Conservation (phyloP, 2,113 vertebrate species). For the Laticauda laticaudata region DNA sequence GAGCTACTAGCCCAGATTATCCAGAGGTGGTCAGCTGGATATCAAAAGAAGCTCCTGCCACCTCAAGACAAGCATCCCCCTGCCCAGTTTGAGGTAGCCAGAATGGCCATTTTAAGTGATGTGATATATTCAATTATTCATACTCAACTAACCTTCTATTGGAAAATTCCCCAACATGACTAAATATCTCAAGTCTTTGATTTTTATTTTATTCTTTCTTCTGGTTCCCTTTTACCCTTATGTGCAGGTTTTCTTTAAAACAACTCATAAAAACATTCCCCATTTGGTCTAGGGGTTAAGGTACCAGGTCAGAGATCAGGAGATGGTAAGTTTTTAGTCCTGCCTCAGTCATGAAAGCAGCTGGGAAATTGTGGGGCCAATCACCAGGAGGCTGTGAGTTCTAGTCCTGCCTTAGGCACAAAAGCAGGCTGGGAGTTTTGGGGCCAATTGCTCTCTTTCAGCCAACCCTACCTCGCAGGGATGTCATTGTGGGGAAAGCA, state of each 20-base stretch:
- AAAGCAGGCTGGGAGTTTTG: background rate
- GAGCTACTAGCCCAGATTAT: background rate
- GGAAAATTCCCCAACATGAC: background rate
- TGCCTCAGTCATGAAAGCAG: background rate
- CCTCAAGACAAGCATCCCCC: background rate
- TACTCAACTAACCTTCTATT: background rate
- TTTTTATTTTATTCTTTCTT: background rate
- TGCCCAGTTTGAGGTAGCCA: background rate
- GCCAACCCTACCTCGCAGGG: background rate
- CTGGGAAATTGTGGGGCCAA: too few relatives aligned
- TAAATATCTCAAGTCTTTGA: background rate
- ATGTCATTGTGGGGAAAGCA: background rate
- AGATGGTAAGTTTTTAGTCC: background rate
- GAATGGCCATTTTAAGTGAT: background rate
- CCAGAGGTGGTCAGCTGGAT: background rate
- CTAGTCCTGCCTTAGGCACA: background rate
- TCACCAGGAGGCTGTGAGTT: background rate
- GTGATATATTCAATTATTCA: background rate
- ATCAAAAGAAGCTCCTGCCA: background rate
- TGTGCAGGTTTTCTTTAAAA: background rate
- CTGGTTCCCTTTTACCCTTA: background rate
- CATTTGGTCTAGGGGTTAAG: background rate
- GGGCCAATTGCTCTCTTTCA: background rate
- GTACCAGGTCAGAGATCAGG: background rate
- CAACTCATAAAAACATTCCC: background rate